These are phyloP conservation scores for Epinephelus moara DNA, from an alignment of 2,113 vertebrate species.

Conservation along the genomic window DNA sequence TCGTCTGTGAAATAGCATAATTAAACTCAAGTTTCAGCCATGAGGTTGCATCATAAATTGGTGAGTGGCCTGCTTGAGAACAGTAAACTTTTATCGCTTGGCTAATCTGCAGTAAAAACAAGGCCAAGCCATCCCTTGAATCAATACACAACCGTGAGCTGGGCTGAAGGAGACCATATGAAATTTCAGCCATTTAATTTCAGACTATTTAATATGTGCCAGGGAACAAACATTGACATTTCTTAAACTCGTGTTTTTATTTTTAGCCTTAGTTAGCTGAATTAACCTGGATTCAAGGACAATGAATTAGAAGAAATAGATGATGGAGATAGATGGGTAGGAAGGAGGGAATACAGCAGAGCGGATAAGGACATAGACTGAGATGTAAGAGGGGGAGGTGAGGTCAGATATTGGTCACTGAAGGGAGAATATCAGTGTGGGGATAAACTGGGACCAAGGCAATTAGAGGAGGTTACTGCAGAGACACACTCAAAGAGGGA, in stretches of 20 bases:
- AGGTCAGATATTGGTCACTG: constrained; percentile 61
- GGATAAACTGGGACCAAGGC: constrained; percentile 15
- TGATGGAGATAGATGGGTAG: neutral
- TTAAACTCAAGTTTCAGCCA: constrained; percentile 69
- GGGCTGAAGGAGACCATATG: neutral
- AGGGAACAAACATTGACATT: neutral
- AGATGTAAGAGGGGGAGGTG: neutral
- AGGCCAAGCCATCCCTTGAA: constrained; percentile 44
- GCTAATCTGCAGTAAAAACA: constrained; percentile 64
- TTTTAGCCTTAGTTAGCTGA: neutral
- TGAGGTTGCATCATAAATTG: constrained; percentile 66
- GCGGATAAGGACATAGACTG: neutral
- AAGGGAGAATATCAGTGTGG: constrained; percentile 43
- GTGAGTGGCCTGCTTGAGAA: constrained; percentile 53
- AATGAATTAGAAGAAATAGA: neutral
- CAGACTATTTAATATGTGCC: constrained; percentile 18
- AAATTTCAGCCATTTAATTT: constrained; percentile 24
- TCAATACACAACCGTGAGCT: constrained; percentile 55
- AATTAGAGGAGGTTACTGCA: constrained; percentile 29
- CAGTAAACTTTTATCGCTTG: constrained; percentile 70
- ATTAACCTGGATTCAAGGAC: neutral
- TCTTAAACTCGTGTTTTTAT: neutral
- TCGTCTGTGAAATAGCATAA: constrained; percentile 72
- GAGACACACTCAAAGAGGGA: constrained; percentile 1
- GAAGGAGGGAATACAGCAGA: neutral